Evolutionary conservation across 1,140 invertebrate species (phyloP), one percentile per base, ranked within the genome.

Genomic region (Eupristina koningsbergeri): DNA sequence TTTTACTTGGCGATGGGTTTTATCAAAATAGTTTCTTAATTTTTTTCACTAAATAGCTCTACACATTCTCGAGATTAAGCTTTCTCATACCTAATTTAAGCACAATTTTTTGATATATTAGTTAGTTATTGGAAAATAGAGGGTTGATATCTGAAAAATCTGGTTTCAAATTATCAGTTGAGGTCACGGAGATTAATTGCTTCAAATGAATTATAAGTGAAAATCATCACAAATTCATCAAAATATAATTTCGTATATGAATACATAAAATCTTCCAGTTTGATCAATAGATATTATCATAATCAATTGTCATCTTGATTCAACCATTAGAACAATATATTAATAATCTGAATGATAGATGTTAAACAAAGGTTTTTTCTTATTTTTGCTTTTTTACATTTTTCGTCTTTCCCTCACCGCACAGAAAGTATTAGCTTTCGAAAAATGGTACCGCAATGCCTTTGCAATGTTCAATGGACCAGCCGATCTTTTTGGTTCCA

Each of bases 371-470:
- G 58, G 76, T 47, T 53, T 50, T 53, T 67, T 75, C 69, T 45
- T 53, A 63, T 58, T 74, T 83, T 61, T 67, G 77, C 61, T 81
- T 19, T 78, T 64, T 64, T 39, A 15, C 34, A 81, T n/a, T 73
- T 19, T 26, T 26, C 53, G 34, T 47, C 34, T 41, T 71, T 17
- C n/a, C 31, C 47, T 34, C 15, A 0, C 22, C 7, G 26, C 2
- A 36, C 80, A 85, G 84, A 81, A 67, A 77, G 80, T 85, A 0
- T n/a, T 79, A 74, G 80, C 84, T 63, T 85, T 85, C 67, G 84
- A 82, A 79, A 85, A 85, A 71, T 85, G 84, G 84, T 85, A 85
- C 76, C 64, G 76, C 67, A 36, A 85, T n/a, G 80, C 31, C 31
- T 85, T 85, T 76, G 11, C 63, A 9, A 34, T 79, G 67, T 50